Conservation (phyloP, 2,888 invertebrate genomes). For the Mesorhabditis sp. region DNA sequence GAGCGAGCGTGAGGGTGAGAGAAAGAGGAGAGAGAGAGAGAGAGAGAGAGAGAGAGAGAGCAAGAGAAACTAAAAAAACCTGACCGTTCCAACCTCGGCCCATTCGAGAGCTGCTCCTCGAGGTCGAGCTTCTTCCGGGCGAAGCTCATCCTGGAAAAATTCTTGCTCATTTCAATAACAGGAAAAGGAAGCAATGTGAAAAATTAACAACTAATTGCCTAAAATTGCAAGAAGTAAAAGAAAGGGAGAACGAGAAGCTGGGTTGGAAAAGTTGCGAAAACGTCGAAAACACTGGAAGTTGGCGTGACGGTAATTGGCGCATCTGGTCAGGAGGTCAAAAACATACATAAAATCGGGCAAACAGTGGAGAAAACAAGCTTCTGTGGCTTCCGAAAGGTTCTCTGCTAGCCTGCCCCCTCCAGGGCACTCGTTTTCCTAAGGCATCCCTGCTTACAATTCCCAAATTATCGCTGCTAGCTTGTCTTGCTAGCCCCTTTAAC, state of each 20-base stretch:
- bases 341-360: too few relatives aligned
- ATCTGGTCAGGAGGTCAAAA: too few relatives aligned
- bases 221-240: background rate
- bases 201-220: background rate
- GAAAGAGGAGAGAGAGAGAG: slow-evolving; percentile 7
- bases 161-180: background rate
- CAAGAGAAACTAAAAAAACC: slow-evolving; percentile 10
- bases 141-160: slow-evolving; percentile 3
- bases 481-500: too few relatives aligned
- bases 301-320: too few relatives aligned
- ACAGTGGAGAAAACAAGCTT: too few relatives aligned
- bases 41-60: slow-evolving; percentile 12
- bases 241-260: background rate
- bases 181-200: background rate
- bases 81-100: background rate
- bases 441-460: too few relatives aligned
- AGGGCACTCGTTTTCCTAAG: too few relatives aligned
- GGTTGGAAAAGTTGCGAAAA: too few relatives aligned
- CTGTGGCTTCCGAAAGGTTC: too few relatives aligned
- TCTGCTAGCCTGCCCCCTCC: too few relatives aligned
- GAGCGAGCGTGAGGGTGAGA: background rate
- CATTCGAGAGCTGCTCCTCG: background rate
- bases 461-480: too few relatives aligned
- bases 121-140: background rate
- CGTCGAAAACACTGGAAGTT: too few relatives aligned